phyloP scores from a whole-genome alignment of 2,113 vertebrate species.

The Cinclus cinclus region DNA sequence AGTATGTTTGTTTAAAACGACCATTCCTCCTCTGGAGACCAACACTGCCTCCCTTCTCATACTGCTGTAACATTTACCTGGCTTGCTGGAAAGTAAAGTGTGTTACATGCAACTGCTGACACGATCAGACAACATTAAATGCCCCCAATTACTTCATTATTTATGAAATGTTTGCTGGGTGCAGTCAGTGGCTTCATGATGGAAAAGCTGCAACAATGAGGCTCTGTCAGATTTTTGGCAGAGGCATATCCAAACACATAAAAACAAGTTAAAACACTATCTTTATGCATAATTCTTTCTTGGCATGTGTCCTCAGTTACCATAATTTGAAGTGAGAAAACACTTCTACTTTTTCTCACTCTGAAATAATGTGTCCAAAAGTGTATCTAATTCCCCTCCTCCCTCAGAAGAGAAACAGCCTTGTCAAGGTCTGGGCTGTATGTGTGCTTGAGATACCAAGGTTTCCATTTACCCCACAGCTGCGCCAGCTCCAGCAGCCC shows the following conservation, averaged over 20 bases:
- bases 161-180: constrained; percentile 49
- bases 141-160: constrained; percentile 65
- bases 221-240: constrained; percentile 76
- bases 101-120: constrained; percentile 45
- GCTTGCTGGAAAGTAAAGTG: background rate
- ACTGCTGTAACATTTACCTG: background rate
- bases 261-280: constrained; percentile 79
- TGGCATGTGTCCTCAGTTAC: constrained; percentile 69
- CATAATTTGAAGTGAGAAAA: constrained; percentile 73
- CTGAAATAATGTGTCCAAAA: constrained; percentile 70
- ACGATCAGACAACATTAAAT: constrained; percentile 32
- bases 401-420: constrained; percentile 67
- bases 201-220: constrained; percentile 65
- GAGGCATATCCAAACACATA: constrained; percentile 69
- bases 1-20: background rate
- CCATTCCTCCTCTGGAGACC: background rate
- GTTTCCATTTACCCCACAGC: constrained; percentile 67
- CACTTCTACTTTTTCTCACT: constrained; percentile 71
- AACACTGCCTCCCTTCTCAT: background rate
- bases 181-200: constrained; percentile 51
- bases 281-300: constrained; percentile 77
- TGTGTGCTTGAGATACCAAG: constrained; percentile 20
- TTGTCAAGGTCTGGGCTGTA: constrained; percentile 47
- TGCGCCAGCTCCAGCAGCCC: background rate
- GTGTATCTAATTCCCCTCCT: constrained; percentile 63